A percentile compares a stretch with the other conserved stretches of the same genome.
These are phyloP conservation scores for Neodon shergylaensis DNA, from an alignment of 2,113 vertebrate species.

Conservation along the genomic window DNA sequence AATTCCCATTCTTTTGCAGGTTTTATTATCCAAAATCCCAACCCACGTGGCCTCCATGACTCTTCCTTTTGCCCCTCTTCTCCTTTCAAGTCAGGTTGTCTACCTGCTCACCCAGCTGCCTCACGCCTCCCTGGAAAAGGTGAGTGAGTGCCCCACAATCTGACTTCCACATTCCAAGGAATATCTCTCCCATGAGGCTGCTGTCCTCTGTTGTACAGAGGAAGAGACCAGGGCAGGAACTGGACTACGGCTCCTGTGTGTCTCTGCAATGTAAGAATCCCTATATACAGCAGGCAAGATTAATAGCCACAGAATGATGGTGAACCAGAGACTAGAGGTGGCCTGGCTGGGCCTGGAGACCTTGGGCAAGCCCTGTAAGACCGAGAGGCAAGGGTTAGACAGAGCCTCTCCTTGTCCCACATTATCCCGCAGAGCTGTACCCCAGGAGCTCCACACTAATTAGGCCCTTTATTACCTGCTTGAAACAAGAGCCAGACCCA, in stretches of 20 bases:
- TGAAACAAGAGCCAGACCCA: constrained; percentile 85
- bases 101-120: not conserved
- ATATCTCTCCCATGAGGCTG: fast-evolving
- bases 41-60: not conserved
- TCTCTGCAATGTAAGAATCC: not conserved
- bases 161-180: not conserved
- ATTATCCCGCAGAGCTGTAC: not conserved
- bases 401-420: not conserved
- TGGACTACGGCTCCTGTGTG: not conserved
- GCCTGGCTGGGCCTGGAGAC: not conserved
- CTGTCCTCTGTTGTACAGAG: not conserved
- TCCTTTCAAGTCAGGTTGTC: not conserved
- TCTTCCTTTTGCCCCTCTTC: not conserved
- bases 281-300: not conserved
- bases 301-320: not conserved
- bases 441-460: constrained; percentile 80
- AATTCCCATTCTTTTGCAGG: not conserved
- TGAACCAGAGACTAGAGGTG: not conserved
- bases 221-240: not conserved
- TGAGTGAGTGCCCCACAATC: not conserved
- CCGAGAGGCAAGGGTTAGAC: not conserved
- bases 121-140: not conserved
- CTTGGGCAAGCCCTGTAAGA: fast-evolving
- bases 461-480: constrained; percentile 86
- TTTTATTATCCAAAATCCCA: not conserved